Evolutionary conservation across 2,797 vertebrate species (phyloP).

Genomic region (Hydrolagus colliei): DNA sequence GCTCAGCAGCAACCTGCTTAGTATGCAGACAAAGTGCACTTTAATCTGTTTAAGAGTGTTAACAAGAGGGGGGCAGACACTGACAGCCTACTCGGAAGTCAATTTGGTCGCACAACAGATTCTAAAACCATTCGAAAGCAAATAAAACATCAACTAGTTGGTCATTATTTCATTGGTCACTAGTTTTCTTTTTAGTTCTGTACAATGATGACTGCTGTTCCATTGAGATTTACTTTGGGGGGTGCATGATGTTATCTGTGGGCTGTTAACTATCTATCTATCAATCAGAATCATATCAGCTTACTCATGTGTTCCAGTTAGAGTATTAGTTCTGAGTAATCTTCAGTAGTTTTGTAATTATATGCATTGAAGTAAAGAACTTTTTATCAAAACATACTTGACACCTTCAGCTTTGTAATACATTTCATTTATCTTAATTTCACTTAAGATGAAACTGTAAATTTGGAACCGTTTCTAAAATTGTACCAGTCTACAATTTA

Average conservation of each 20-base stretch:
- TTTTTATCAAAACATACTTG: too few species aligned
- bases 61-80: not conserved
- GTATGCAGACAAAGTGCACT: not conserved
- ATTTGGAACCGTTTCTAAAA: too few species aligned
- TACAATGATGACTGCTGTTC: not conserved
- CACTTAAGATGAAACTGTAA: too few species aligned
- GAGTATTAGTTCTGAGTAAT: too few species aligned
- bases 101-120: not conserved
- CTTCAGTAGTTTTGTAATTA: too few species aligned
- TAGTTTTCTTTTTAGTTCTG: not conserved
- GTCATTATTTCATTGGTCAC: not conserved
- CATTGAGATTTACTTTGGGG: too few species aligned
- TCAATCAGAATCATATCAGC: not conserved
- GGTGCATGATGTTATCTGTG: too few species aligned
- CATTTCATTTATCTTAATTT: too few species aligned
- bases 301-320: too few species aligned
- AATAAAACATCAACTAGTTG: not conserved
- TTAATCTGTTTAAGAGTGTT: not conserved
- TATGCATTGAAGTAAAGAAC: too few species aligned
- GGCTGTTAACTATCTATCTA: not conserved
- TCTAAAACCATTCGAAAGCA: not conserved
- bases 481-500: too few species aligned
- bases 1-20: not conserved
- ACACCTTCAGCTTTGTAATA: too few species aligned
- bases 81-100: not conserved